Percentiles rank a stretch among this genome's conserved stretches.
phyloP scores from a whole-genome alignment of 2,113 vertebrate genomes.

The Archocentrus centrarchus region DNA sequence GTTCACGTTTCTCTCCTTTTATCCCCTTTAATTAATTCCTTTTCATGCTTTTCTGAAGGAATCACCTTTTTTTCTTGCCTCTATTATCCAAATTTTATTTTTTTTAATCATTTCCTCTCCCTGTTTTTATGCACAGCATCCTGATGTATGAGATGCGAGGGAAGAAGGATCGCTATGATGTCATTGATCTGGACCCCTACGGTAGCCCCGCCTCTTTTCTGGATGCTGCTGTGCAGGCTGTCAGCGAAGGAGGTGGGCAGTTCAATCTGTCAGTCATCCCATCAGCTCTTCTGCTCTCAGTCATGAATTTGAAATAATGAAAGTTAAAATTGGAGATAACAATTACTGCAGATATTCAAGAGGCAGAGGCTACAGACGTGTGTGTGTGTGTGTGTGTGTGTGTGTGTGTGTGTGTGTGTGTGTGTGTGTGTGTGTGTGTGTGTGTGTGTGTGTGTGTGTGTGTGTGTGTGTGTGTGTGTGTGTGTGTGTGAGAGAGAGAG shows the following conservation, averaged over 20 bases:
- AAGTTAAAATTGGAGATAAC: not conserved
- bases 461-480: too few species aligned
- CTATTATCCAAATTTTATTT: not conserved
- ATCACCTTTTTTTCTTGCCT: not conserved
- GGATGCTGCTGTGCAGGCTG: conserved; percentile 90
- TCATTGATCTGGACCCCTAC: conserved; percentile 94
- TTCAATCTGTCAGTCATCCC: not conserved
- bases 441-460: too few species aligned
- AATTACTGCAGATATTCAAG: not conserved
- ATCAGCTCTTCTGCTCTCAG: not conserved
- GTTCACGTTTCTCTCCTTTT: not conserved
- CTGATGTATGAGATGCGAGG: conserved; percentile 87
- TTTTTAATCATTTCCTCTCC: not conserved
- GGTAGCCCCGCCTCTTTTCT: conserved; percentile 90
- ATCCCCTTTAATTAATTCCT: not conserved
- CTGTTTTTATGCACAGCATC: conserved; percentile 73
- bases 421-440: too few species aligned
- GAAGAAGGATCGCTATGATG: conserved; percentile 83
- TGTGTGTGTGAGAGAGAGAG: too few species aligned
- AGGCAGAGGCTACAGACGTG: too few species aligned
- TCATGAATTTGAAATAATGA: not conserved
- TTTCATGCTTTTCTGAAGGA: not conserved
- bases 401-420: too few species aligned
- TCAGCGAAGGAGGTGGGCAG: conserved; percentile 89
- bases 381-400: too few species aligned